Conservation (phyloP, 35 echinoderm and acorn worm genomes). For the Patiria miniata region DNA sequence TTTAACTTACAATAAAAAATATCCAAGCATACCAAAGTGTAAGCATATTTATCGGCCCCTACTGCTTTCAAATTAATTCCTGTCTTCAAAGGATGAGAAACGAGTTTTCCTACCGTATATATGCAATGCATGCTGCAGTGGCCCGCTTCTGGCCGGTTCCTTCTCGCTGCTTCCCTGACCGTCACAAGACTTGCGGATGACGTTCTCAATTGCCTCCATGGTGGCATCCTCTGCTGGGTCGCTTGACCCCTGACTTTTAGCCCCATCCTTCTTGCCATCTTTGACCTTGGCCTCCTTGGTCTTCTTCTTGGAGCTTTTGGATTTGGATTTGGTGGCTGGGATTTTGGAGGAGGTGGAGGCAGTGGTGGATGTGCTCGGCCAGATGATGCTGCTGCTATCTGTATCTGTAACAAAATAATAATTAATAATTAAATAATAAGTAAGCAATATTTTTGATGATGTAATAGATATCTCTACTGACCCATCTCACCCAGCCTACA, state of each 20-base stretch:
- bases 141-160: not conserved
- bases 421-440: not conserved
- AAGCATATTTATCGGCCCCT: too few relatives aligned
- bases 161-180: slow-evolving; percentile 4
- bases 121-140: not conserved
- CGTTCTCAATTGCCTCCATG: slow-evolving; percentile 30
- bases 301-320: slow-evolving; percentile 56
- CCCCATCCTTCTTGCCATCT: slow-evolving; percentile 25
- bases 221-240: not conserved
- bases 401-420: slow-evolving; percentile 36
- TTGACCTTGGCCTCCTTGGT: slow-evolving; percentile 49
- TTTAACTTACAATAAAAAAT: too few relatives aligned
- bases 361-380: slow-evolving; percentile 34
- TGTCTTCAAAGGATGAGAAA: too few relatives aligned
- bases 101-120: slow-evolving; percentile 46
- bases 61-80: too few relatives aligned
- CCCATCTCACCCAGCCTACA: too few relatives aligned
- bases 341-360: slow-evolving; percentile 24
- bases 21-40: too few relatives aligned
- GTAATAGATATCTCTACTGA: not conserved
- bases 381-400: slow-evolving; percentile 62
- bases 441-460: not conserved
- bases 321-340: slow-evolving; percentile 33
- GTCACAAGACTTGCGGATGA: not conserved
- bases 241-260: slow-evolving; percentile 5